These are phyloP conservation scores for Zenarchopterus dispar DNA, from an alignment of 2,797 vertebrate species.

Conservation along the genomic window DNA sequence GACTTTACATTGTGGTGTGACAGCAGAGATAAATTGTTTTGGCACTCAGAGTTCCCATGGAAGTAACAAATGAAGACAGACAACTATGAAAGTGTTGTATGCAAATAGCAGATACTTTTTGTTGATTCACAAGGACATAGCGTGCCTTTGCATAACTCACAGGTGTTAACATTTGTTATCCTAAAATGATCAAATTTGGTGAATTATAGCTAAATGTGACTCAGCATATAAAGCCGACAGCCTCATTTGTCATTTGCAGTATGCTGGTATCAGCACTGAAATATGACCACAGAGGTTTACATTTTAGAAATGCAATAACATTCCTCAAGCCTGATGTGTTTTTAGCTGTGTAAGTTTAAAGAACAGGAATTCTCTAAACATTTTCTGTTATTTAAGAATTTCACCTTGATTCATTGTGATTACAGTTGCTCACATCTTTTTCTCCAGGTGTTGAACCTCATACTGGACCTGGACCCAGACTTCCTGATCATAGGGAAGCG, in stretches of 20 bases:
- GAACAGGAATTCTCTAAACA: not conserved
- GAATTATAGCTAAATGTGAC: no score
- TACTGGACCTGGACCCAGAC: conserved; percentile 83
- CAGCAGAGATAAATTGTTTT: not conserved
- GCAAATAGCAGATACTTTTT: not conserved
- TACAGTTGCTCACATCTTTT: conserved; percentile 12
- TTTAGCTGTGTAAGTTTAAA: not conserved
- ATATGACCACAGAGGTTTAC: no score
- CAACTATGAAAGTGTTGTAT: not conserved
- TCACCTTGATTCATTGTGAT: not conserved
- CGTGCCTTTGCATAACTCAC: not conserved
- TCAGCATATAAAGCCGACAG: not conserved
- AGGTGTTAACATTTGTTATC: not conserved
- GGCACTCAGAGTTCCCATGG: not conserved
- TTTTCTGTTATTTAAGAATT: not conserved
- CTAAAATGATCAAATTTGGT: no score
- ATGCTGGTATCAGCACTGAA: not conserved
- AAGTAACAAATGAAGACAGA: not conserved
- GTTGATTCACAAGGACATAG: not conserved
- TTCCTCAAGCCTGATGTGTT: not conserved
- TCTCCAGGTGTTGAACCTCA: conserved; percentile 81
- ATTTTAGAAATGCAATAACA: no score
- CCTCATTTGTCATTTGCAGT: not conserved
- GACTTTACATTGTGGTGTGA: not conserved
- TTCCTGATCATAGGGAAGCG: conserved; percentile 82